These are phyloP conservation scores for Mobula birostris DNA, from an alignment of 2,113 vertebrate species.

Conservation along the genomic window DNA sequence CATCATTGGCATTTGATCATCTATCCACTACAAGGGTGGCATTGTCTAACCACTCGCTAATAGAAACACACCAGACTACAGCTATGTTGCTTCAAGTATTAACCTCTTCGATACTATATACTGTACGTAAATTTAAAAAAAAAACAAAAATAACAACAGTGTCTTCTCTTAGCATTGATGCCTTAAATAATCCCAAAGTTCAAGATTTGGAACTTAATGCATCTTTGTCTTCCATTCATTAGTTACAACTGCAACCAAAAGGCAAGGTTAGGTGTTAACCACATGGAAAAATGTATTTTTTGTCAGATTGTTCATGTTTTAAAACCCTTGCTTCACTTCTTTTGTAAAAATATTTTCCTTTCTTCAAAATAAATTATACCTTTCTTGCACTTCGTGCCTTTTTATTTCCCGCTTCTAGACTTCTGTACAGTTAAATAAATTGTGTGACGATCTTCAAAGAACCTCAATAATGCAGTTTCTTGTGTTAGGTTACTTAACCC, in stretches of 20 bases:
- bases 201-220: neutral
- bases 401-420: neutral
- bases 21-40: neutral
- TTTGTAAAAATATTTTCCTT: constrained; percentile 4
- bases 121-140: neutral
- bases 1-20: constrained; percentile 2
- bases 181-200: neutral
- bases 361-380: neutral
- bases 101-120: too few species aligned
- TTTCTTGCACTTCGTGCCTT: neutral
- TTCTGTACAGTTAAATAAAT: neutral
- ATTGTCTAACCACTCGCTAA: neutral
- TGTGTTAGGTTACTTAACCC: neutral
- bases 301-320: neutral
- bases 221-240: neutral
- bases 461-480: neutral
- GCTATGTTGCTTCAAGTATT: neutral
- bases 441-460: neutral
- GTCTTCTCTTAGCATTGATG: neutral
- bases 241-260: too few species aligned
- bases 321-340: neutral
- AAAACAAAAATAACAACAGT: neutral
- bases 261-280: neutral
- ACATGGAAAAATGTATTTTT: neutral
- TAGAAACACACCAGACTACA: neutral